Conservation (phyloP, 2,797 vertebrate genomes). For the Rachycentron canadum region DNA sequence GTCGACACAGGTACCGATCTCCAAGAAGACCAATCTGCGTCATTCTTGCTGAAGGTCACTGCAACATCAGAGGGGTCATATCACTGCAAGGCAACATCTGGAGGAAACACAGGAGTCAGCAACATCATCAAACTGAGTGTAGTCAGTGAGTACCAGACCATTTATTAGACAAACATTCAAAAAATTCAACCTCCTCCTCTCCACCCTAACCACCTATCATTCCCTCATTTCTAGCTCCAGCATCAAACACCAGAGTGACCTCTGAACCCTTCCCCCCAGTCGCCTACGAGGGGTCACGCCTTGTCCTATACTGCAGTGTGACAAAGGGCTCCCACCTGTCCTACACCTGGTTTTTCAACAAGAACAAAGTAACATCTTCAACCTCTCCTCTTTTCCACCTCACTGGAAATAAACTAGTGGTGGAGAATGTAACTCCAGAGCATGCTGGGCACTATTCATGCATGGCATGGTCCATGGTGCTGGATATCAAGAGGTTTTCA, state of each 20-base stretch:
- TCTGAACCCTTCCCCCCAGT: constrained; percentile 76
- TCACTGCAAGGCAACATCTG: constrained; percentile 66
- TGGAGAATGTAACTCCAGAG: constrained; percentile 57
- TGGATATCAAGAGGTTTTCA: constrained; percentile 67
- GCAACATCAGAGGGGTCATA: constrained; percentile 72
- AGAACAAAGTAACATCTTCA: constrained; percentile 50
- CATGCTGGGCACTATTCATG: constrained; percentile 82
- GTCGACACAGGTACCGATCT: not conserved
- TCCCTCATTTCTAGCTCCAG: constrained; percentile 66
- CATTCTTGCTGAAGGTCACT: constrained; percentile 62
- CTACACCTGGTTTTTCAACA: constrained; percentile 84
- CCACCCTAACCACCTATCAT: not conserved
- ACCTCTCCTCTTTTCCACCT: constrained; percentile 31
- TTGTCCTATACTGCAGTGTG: constrained; percentile 75
- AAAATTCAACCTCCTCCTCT: not conserved
- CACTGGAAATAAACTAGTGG: constrained; percentile 67
- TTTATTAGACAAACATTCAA: not conserved
- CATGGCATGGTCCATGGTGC: constrained; percentile 69
- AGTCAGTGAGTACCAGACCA: constrained; percentile 79
- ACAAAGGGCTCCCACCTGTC: constrained; percentile 78
- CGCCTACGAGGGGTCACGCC: constrained; percentile 71
- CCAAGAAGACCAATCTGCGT: constrained; percentile 18
- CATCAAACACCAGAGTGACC: constrained; percentile 67
- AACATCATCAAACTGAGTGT: constrained; percentile 74
- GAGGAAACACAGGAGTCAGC: constrained; percentile 60